Base-by-base conservation (phyloP, 2,797 vertebrate genomes). In the Chaenodraco wilsoni region DNA sequence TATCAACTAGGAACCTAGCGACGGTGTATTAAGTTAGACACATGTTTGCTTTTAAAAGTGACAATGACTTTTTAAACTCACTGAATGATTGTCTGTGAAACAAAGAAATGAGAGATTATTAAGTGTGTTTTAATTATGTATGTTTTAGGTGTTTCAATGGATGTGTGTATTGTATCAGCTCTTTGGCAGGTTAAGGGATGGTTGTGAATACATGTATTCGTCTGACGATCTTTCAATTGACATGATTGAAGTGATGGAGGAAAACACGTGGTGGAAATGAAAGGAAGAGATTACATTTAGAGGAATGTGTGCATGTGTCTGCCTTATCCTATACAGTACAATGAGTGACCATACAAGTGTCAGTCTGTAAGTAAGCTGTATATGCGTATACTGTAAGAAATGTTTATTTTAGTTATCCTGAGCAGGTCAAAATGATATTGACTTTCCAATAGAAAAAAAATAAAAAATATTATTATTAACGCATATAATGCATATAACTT, bases 171-270 rank as follows among this genome's bases (percentile, higher is more conserved):
- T 50, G 45, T 0, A 56, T 79, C 68, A 31, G 23, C 59, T 65
- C 61, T 75, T 65, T 49, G 65, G 78, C 48, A 48, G 54, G 19
- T 67, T 11, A 16, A 27, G 64, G 57, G 52, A 69, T 2, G 31
- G 55, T n/a, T 45, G 65, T 63, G 60, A 44, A 73, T 7, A 81
- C 57, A 76, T 44, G 0, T 14, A 76, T 68, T 52, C 60, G 76
- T 79, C 64, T 61, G 75, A 78, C 74, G 69, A 75, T 85, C 74
- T 85, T 62, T 67, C 58, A 69, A 72, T 59, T 50, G n/a, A 67
- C 33, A 64, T 8, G 31, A 75, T 61, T 37, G 68, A 21, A 51
- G 27, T 49, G 54, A 78, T 13, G 45, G 50, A 8, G 40, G 13
- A 76, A 21, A 40, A 62, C 23, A 43, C 3, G 41, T 2, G 54